phyloP scores from a whole-genome alignment of 2,113 vertebrate genomes.

The Pardalotus punctatus region DNA sequence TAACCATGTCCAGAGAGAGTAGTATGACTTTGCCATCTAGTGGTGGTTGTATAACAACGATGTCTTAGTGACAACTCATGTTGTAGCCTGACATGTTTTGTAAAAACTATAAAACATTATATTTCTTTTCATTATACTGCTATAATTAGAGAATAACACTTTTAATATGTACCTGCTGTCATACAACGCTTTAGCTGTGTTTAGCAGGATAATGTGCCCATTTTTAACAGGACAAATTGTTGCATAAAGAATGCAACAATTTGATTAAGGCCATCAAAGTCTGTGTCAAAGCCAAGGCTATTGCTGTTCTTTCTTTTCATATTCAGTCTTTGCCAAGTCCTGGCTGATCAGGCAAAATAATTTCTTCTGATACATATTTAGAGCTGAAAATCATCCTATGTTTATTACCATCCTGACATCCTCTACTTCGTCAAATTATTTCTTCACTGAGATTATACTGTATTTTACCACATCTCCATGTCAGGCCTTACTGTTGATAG shows the following conservation, averaged over 20 bases:
- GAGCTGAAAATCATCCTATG: not conserved
- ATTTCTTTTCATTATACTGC: not conserved
- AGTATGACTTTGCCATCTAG: slow-evolving; percentile 76
- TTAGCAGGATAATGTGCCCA: not conserved
- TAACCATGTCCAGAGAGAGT: not conserved
- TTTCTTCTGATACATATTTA: not conserved
- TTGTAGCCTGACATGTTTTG: not conserved
- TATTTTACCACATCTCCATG: not conserved
- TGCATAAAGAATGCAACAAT: not conserved
- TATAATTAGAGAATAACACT: not conserved
- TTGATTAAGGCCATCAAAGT: not conserved
- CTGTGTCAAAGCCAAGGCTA: not conserved
- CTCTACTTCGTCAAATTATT: not conserved
- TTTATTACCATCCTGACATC: not conserved
- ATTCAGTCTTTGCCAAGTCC: not conserved
- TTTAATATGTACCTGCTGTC: not conserved
- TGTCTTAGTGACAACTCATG: not conserved
- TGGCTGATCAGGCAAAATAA: not conserved
- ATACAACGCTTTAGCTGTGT: accelerated
- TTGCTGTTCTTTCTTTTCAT: not conserved
- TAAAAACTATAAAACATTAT: not conserved
- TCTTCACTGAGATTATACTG: not conserved
- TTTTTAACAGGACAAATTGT: not conserved
- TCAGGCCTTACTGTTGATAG: not conserved
- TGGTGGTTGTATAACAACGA: slow-evolving; percentile 7